Evolutionary conservation across 1,140 invertebrate species (phyloP).

Genomic region (Eriosoma lanigerum): DNA sequence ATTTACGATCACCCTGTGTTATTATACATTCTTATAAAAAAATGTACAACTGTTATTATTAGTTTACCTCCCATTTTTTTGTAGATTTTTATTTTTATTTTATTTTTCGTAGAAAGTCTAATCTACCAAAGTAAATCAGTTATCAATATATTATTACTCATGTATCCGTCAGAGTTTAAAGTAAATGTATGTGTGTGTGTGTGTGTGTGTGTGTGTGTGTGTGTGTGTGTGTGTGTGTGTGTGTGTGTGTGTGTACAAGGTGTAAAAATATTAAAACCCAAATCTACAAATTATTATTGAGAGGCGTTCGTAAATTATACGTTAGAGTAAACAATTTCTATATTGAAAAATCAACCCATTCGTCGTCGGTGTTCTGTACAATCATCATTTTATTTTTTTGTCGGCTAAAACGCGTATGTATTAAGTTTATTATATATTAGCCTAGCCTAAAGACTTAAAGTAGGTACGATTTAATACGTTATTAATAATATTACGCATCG

Average conservation of each 20-base stretch:
- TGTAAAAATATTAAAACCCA: slow-evolving; percentile 9
- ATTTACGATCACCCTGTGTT: too few species aligned
- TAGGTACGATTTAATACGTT: too few species aligned
- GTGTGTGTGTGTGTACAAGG: neutral
- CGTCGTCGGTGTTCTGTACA: neutral
- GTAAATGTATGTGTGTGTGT: too few species aligned
- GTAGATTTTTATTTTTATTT: neutral
- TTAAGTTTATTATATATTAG: neutral
- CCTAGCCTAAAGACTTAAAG: too few species aligned
- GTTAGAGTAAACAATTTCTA: slow-evolving; percentile 25
- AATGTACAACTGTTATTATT: neutral
- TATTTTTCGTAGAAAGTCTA: neutral
- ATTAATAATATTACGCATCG: too few species aligned
- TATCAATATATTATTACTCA: too few species aligned
- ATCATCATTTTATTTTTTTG: neutral
- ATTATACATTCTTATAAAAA: too few species aligned
- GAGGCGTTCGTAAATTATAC: neutral
- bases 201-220: too few species aligned
- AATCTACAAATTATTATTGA: slow-evolving; percentile 10
- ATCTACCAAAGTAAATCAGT: neutral
- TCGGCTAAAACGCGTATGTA: neutral
- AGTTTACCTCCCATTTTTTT: neutral
- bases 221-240: too few species aligned
- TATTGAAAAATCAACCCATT: slow-evolving; percentile 3
- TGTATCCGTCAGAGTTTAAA: neutral